Evolutionary conservation across 2,888 invertebrate genomes (phyloP), one percentile per base, ranked within the genome.

Genomic region (Agelastica alni): DNA sequence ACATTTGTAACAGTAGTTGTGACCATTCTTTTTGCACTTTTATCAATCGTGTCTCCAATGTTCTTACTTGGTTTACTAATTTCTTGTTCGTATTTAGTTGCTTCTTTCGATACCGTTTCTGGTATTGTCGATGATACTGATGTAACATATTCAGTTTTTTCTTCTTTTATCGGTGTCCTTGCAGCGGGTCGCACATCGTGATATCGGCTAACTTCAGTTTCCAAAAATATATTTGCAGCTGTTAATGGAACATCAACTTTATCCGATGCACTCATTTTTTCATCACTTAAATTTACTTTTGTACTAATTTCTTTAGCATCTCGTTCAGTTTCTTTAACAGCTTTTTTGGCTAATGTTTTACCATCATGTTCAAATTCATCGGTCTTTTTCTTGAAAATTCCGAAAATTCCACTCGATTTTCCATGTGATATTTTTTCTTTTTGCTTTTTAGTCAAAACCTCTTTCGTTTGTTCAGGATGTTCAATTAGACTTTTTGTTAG

Each of bases 151-250:
- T n/a, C n/a, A n/a, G n/a, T n/a, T n/a, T n/a, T 26, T 3, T 7
- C 26, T 26, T 6, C 2, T 26, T 2, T 26, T 26, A n/a, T n/a
- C n/a, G n/a, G n/a, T n/a, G n/a, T n/a, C n/a, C n/a, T n/a, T n/a
- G n/a, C n/a, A 32, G 59, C 26, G 31, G 63, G 63, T 31, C 55
- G 52, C 9, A 62, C 63, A 55, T 64, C 62, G 14, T 63, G 53
- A 39, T 60, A 59, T 28, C 56, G 53, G 7, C 54, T 58, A 47
- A 70, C 49, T 61, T 70, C 70, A 12, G 60, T 51, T 36, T 55
- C 47, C 6, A 70, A 18, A 44, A 69, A 70, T 0, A 10, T 13
- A 20, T 55, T 26, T 26, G 6, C 2, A 26, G 6, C 7, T 26
- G 26, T 6, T 26, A 26, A n/a, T n/a, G n/a, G n/a, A n/a, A n/a